phyloP scores from a whole-genome alignment of 2,888 invertebrate genomes.

The Apamea epomidion region DNA sequence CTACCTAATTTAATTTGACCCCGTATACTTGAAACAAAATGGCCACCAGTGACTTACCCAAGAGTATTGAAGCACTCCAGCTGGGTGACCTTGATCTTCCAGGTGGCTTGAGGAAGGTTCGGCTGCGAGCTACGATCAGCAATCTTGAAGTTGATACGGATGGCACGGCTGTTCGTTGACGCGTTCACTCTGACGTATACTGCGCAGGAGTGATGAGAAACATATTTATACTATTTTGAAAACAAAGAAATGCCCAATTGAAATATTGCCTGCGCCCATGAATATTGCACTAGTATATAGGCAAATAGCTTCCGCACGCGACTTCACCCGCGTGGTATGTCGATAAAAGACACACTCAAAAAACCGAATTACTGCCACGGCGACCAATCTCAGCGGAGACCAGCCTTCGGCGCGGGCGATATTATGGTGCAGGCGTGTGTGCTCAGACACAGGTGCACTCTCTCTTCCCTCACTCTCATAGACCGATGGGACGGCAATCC shows the following conservation, averaged over 20 bases:
- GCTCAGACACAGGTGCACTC: neutral
- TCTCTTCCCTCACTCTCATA: neutral
- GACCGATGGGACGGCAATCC: neutral
- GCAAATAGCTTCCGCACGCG: too few species aligned
- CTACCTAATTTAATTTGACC: too few species aligned
- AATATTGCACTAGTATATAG: neutral
- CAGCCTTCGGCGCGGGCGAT: too few species aligned
- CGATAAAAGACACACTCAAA: neutral
- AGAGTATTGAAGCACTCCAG: constrained; percentile 90
- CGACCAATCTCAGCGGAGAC: neutral
- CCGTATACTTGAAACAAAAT: neutral
- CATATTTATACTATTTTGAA: neutral
- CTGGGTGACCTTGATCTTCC: constrained; percentile 92
- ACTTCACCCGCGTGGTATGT: neutral
- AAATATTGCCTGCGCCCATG: neutral
- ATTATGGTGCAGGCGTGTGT: too few species aligned
- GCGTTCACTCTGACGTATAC: constrained; percentile 89
- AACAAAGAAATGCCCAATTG: neutral
- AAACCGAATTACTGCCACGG: neutral
- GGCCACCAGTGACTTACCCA: constrained; percentile 74
- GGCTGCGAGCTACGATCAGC: constrained; percentile 86
- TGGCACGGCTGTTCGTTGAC: constrained; percentile 83
- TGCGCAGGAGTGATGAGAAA: constrained; percentile 57
- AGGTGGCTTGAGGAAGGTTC: constrained; percentile 86
- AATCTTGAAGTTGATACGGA: constrained; percentile 88